Conservation (phyloP, 2,797 vertebrate genomes). For the Megaceryle alcyon region DNA sequence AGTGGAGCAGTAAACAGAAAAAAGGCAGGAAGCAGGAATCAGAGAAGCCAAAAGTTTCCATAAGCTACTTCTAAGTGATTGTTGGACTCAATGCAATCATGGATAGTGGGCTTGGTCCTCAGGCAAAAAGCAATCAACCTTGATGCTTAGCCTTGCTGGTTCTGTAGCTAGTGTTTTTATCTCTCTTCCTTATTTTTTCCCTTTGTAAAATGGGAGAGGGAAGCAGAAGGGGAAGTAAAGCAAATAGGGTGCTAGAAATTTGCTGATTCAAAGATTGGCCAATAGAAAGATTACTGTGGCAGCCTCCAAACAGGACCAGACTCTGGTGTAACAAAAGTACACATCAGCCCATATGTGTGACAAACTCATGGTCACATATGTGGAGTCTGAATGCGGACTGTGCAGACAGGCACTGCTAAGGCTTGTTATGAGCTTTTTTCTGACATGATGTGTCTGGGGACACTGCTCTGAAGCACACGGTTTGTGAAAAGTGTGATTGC, state of each 20-base stretch:
- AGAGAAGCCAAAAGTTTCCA: background rate
- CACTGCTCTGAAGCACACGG: background rate
- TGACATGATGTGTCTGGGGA: background rate
- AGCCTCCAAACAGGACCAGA: background rate
- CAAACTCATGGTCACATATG: background rate
- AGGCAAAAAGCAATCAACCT: background rate
- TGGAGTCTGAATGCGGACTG: background rate
- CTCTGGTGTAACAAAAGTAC: background rate
- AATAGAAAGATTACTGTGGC: background rate
- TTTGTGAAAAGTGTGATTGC: background rate
- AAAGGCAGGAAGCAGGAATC: background rate
- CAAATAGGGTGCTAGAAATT: background rate
- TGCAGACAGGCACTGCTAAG: background rate
- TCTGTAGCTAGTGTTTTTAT: background rate
- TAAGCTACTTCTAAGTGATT: background rate
- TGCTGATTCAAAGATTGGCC: background rate
- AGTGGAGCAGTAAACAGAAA: background rate
- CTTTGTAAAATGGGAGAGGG: background rate
- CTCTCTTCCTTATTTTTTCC: background rate
- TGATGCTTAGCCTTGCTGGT: background rate
- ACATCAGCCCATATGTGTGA: rapidly evolving
- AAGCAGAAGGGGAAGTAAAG: background rate
- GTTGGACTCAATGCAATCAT: background rate
- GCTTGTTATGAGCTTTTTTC: background rate
- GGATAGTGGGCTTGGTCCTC: background rate